These are phyloP conservation scores for Cephus nigrinus DNA, from an alignment of 2,888 invertebrate genomes.

Conservation along the genomic window DNA sequence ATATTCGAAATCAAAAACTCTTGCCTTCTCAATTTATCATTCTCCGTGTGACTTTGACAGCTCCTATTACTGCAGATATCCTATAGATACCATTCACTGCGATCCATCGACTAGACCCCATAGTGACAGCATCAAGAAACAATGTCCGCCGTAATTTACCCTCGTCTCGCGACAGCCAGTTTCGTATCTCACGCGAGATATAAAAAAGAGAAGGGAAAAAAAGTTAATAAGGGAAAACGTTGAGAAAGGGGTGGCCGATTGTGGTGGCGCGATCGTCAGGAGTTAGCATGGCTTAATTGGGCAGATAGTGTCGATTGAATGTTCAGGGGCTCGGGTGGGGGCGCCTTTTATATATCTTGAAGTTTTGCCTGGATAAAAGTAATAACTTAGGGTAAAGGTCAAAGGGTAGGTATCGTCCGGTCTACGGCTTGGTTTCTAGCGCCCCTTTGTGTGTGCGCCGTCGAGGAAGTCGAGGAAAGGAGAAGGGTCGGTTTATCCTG, in stretches of 20 bases:
- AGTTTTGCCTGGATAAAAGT: slow-evolving; percentile 40
- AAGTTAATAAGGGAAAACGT: not conserved
- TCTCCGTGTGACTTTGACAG: not conserved
- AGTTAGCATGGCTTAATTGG: slow-evolving; percentile 37
- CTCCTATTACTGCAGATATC: not conserved
- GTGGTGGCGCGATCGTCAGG: not conserved
- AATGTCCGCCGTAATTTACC: slow-evolving; percentile 20
- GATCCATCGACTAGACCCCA: not conserved
- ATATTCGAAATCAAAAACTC: too few relatives aligned
- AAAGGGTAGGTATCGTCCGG: slow-evolving; percentile 35
- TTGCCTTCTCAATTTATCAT: not conserved
- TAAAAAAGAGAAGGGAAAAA: slow-evolving; percentile 8
- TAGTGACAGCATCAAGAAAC: slow-evolving; percentile 14
- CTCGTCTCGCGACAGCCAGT: slow-evolving; percentile 29
- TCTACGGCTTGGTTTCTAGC: not conserved
- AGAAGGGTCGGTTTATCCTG: not conserved
- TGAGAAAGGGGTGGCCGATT: not conserved
- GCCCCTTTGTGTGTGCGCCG: not conserved
- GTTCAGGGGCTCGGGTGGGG: slow-evolving; percentile 25
- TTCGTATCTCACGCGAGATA: slow-evolving; percentile 51
- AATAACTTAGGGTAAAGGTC: slow-evolving; percentile 43
- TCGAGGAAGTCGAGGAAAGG: not conserved
- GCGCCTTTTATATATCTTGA: slow-evolving; percentile 23
- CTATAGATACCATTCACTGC: not conserved
- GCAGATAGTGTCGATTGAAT: slow-evolving; percentile 43